phyloP scores from a whole-genome alignment of 2,797 vertebrate species.

The Gila robusta region DNA sequence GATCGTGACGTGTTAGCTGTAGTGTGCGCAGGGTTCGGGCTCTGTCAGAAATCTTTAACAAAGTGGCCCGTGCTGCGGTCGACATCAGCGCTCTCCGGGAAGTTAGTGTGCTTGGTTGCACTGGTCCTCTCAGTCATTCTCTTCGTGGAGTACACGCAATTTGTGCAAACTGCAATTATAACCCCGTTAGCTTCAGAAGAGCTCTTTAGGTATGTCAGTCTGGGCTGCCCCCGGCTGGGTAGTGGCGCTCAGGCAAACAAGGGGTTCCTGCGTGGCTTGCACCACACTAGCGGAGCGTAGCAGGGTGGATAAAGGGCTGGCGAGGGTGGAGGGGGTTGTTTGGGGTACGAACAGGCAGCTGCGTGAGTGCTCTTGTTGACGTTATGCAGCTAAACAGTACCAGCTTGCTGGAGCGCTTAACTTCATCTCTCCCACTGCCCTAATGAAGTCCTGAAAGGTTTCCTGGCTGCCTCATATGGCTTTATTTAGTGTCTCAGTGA shows the following conservation, averaged over 20 bases:
- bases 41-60: slow-evolving; percentile 42
- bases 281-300: slow-evolving; percentile 17
- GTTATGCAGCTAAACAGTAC: slow-evolving; percentile 85
- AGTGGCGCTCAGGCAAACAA: slow-evolving; percentile 21
- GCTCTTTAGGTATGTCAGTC: slow-evolving; percentile 62
- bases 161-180: slow-evolving; percentile 34
- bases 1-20: slow-evolving; percentile 38
- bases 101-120: slow-evolving; percentile 34
- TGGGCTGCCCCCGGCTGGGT: slow-evolving; percentile 39
- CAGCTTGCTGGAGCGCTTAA: slow-evolving; percentile 83
- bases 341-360: slow-evolving; percentile 70
- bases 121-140: slow-evolving; percentile 23
- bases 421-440: slow-evolving; percentile 72
- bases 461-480: slow-evolving; percentile 85
- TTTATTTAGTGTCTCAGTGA: slow-evolving; percentile 81
- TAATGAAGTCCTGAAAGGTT: slow-evolving; percentile 89
- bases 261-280: slow-evolving; percentile 44
- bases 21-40: slow-evolving; percentile 21
- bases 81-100: slow-evolving; percentile 52
- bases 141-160: not conserved
- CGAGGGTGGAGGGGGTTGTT: slow-evolving; percentile 58
- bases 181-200: slow-evolving; percentile 33
- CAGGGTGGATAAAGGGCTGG: slow-evolving; percentile 30
- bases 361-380: slow-evolving; percentile 83
- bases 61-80: slow-evolving; percentile 1